Base-by-base conservation (phyloP, 2,113 vertebrate species). In the Labeo catla region DNA sequence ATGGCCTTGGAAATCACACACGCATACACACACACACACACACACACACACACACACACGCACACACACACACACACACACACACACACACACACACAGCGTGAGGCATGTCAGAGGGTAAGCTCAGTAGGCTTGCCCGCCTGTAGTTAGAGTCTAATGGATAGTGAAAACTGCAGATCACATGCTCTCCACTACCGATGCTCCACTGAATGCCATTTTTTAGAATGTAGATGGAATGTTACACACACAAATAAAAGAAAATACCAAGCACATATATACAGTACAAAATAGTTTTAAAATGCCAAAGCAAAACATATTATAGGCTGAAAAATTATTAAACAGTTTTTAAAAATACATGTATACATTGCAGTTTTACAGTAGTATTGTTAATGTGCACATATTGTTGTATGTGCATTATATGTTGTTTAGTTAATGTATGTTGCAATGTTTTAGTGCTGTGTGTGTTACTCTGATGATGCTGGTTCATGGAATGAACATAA, bases 41-140 rank as follows among this genome's bases (percentile, higher is more conserved):
- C 39, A 39, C 36, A 86, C 39, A 39, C 39, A 39, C 80, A 66
- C 81, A 52, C 68, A 52, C 36, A 79, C 59, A 74, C 8, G 49
- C 54, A 63, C 80, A 89, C 80, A 66, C 81, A 52, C 68, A 52
- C 36, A 79, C 59, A 74, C 8, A 54, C 54, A 63, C 80, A 89
- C 80, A 66, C 81, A 52, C 68, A 52, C 36, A 79, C 59, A 74
- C 8, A 54, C 36, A 86, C 39, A 39, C 39, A 39, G 39, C 39
- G 39, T 39, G 3, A 39, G 39, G 21, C 34, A 73, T 43, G 59
- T 91, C 79, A 72, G 89, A 49, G 89, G 87, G 81, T 90, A 88
- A 87, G 84, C 89, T 91, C 92, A 89, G 93, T 90, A 91, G 87
- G 90, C 86, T 92, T 92, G 90, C 91, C 39, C 92, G 90, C 90